These are phyloP conservation scores for Esperia sulphurella DNA, from an alignment of 2,888 invertebrate genomes.

Conservation along the genomic window DNA sequence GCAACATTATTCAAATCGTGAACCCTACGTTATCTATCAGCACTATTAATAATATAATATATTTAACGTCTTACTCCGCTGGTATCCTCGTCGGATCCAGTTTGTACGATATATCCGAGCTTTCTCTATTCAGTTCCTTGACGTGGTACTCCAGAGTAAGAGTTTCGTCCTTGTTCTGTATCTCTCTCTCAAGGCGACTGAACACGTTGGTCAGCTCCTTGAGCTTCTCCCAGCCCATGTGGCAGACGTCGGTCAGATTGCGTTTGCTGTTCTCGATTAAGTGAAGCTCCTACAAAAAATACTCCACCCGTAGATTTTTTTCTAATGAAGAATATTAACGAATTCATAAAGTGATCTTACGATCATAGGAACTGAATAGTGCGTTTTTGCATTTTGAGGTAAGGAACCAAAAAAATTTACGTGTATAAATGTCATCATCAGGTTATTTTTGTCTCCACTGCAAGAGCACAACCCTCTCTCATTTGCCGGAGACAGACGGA, in stretches of 20 bases:
- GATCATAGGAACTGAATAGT: too few relatives aligned
- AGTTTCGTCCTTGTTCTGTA: conserved; percentile 90
- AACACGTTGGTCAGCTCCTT: conserved; percentile 86
- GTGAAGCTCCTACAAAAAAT: conserved; percentile 58
- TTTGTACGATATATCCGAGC: conserved; percentile 90
- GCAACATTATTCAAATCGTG: too few relatives aligned
- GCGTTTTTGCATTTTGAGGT: too few relatives aligned
- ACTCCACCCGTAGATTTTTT: neutral
- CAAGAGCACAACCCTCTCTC: too few relatives aligned
- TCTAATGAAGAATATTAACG: too few relatives aligned
- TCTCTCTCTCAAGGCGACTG: conserved; percentile 84
- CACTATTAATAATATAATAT: too few relatives aligned
- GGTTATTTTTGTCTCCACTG: too few relatives aligned
- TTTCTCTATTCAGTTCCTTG: conserved; percentile 85
- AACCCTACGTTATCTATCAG: too few relatives aligned
- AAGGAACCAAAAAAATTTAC: too few relatives aligned
- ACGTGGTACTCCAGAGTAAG: conserved; percentile 87
- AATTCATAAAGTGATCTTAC: too few relatives aligned
- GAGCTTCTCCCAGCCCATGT: conserved; percentile 87
- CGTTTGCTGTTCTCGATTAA: conserved; percentile 70
- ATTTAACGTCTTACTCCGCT: conserved; percentile 78
- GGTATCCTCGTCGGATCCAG: conserved; percentile 88
- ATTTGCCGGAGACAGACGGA: too few relatives aligned
- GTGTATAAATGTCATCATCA: too few relatives aligned
- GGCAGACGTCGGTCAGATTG: conserved; percentile 61